A percentile compares a stretch with the other conserved stretches of the same genome.
Evolutionary conservation across 2,113 vertebrate genomes (phyloP).

Genomic region (Macrotis lagotis): DNA sequence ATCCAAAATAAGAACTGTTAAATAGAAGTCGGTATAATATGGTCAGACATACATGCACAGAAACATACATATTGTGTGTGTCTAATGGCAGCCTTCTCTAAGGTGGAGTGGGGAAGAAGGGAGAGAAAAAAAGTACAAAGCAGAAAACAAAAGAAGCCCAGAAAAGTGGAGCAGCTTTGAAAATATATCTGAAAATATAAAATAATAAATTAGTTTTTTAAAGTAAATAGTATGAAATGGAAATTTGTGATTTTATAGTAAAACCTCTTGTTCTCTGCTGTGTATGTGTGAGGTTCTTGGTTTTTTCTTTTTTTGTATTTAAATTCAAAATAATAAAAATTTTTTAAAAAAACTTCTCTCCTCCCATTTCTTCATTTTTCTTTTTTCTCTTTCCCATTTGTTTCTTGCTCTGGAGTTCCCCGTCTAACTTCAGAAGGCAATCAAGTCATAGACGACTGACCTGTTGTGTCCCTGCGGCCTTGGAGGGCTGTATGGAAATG

Average conservation of each 20-base stretch:
- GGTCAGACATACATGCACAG: too few species aligned
- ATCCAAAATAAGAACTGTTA: too few species aligned
- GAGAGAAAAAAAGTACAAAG: not conserved
- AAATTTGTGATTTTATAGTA: not conserved
- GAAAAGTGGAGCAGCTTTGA: not conserved
- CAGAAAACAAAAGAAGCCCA: not conserved
- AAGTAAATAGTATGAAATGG: not conserved
- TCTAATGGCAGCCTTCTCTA: too few species aligned
- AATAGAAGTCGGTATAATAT: too few species aligned
- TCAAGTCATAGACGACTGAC: conserved; percentile 56
- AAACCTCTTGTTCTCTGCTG: not conserved
- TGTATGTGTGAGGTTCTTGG: not conserved
- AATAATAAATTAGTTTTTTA: not conserved
- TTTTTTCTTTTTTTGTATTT: conserved; percentile 38
- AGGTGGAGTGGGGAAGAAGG: too few species aligned
- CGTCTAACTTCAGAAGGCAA: conserved; percentile 70
- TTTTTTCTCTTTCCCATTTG: conserved; percentile 57
- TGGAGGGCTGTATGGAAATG: conserved; percentile 72
- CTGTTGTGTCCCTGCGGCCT: conserved; percentile 56
- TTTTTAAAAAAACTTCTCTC: conserved; percentile 7
- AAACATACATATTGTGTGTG: not conserved
- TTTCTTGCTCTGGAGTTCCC: conserved; percentile 55
- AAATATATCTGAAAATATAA: not conserved
- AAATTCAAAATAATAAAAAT: conserved; percentile 53
- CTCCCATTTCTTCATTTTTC: conserved; percentile 31